Percentiles rank a stretch among this genome's conserved stretches.
Conservation (phyloP, 2,888 invertebrate genomes). For the Stramonita haemastoma region DNA sequence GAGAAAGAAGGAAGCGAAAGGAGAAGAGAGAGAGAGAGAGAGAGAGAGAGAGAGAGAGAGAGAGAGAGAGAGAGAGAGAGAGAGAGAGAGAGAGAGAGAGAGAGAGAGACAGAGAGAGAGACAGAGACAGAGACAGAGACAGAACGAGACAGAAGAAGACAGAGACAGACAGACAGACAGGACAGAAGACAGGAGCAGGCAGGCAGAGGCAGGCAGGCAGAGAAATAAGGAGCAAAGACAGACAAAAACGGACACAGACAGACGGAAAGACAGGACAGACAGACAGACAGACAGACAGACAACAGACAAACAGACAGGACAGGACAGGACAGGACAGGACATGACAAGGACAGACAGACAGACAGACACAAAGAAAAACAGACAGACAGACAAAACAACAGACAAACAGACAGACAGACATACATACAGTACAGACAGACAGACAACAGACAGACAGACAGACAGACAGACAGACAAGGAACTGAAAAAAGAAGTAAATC, state of each 20-base stretch:
- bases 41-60: constrained; percentile 30
- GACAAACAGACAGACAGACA: not conserved
- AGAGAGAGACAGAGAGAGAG: not conserved
- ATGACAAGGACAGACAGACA: not conserved
- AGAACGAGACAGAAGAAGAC: not conserved
- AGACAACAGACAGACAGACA: not conserved
- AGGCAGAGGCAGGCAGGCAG: not conserved
- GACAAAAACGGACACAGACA: not conserved
- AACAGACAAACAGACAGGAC: not conserved
- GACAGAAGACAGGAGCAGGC: not conserved
- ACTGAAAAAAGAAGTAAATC: not conserved
- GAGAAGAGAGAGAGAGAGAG: constrained; percentile 1
- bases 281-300: constrained; percentile 9
- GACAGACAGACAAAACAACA: not conserved
- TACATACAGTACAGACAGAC: not conserved
- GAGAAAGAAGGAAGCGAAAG: not conserved
- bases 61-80: constrained; percentile 36
- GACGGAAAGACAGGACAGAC: not conserved
- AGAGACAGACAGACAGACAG: not conserved
- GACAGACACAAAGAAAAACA: not conserved
- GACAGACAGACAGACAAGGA: not conserved
- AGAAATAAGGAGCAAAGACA: not conserved
- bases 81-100: constrained; percentile 7
- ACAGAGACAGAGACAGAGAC: not conserved
- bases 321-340: not conserved